Conservation (phyloP, 2,113 vertebrate species). For the Prolemur simus region DNA sequence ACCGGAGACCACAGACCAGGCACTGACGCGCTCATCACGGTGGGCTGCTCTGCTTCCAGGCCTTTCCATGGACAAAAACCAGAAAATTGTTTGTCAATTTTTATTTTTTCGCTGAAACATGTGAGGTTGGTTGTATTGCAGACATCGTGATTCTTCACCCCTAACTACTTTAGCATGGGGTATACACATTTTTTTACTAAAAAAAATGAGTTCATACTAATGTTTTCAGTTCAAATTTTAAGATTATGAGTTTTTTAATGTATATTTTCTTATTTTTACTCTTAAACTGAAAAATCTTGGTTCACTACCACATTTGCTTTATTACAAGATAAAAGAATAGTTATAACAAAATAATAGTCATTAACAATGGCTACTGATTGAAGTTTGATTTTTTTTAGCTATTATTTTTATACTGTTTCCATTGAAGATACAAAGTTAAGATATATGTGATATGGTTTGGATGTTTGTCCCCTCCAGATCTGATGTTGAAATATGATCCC, state of each 20-base stretch:
- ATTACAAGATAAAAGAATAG: no score
- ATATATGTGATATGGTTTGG: no score
- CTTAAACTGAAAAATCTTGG: neutral
- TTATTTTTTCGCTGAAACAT: fast-evolving
- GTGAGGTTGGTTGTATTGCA: fast-evolving
- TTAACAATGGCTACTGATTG: neutral
- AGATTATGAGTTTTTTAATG: neutral
- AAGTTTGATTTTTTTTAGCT: neutral
- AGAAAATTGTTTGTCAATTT: neutral
- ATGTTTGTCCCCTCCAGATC: no score
- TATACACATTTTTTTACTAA: neutral
- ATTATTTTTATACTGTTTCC: neutral
- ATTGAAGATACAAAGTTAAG: neutral
- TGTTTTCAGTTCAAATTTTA: neutral
- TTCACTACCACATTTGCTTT: neutral
- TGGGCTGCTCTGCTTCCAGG: neutral
- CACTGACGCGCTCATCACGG: fast-evolving
- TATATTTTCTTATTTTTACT: neutral
- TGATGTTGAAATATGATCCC: no score
- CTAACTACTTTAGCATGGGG: fast-evolving
- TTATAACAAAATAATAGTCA: fast-evolving
- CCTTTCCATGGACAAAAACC: neutral
- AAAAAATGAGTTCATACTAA: neutral
- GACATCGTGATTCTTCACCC: neutral
- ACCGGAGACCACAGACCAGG: neutral